phyloP scores from a whole-genome alignment of 2,113 vertebrate species.

The Thymallus thymallus region DNA sequence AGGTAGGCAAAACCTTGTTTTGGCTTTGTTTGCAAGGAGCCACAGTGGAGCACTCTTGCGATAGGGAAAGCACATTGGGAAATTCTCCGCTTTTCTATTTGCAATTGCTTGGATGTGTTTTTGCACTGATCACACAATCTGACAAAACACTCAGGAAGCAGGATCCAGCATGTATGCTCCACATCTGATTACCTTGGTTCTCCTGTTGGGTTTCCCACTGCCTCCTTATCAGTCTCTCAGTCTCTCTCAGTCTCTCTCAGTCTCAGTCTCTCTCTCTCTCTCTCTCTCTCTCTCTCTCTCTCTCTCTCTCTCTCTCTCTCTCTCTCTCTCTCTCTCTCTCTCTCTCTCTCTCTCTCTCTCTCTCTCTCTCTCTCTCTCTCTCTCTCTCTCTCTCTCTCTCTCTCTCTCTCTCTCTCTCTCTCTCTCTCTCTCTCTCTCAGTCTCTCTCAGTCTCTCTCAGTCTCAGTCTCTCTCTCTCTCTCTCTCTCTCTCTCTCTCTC shows the following conservation, averaged over 20 bases:
- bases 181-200: slow-evolving; percentile 22
- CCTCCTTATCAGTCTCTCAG: not conserved
- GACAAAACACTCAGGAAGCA: slow-evolving; percentile 25
- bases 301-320: not conserved
- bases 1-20: slow-evolving; percentile 24
- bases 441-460: not conserved
- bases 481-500: too few relatives aligned
- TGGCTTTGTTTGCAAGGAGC: slow-evolving; percentile 21
- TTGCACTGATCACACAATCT: slow-evolving; percentile 20
- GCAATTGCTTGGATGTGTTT: slow-evolving; percentile 32
- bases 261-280: not conserved
- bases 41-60: slow-evolving; percentile 24
- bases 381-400: too few relatives aligned
- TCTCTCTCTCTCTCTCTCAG: not conserved
- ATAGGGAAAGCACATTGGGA: slow-evolving; percentile 18
- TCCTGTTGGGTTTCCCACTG: slow-evolving; percentile 13
- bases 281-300: not conserved
- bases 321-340: not conserved
- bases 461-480: not conserved
- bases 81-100: slow-evolving; percentile 37
- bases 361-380: too few relatives aligned
- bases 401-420: not conserved
- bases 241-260: not conserved
- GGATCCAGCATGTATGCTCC: slow-evolving; percentile 34
- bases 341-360: not conserved